Percentiles rank a stretch among this genome's conserved stretches.
phyloP scores from a whole-genome alignment of 2,888 invertebrate genomes.

The Meliscaeva auricollis region DNA sequence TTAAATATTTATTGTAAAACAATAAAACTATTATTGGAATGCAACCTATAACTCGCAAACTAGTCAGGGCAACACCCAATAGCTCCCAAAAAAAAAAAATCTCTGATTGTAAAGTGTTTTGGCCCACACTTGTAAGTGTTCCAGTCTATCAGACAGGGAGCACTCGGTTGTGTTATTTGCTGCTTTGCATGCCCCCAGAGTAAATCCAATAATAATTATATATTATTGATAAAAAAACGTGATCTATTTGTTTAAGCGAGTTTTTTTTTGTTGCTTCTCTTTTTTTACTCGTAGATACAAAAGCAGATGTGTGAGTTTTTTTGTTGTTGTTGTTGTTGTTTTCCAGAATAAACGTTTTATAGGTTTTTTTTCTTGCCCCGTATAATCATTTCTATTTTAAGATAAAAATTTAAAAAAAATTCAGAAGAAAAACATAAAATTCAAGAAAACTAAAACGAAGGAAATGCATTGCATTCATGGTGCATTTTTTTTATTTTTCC shows the following conservation, averaged over 20 bases:
- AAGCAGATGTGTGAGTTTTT: constrained; percentile 64
- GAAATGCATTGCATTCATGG: constrained; percentile 18
- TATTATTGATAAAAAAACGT: constrained; percentile 74
- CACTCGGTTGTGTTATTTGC: neutral
- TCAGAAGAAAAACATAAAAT: too few relatives aligned
- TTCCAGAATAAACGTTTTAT: constrained; percentile 12
- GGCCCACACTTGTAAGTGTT: constrained; percentile 4
- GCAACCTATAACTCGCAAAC: constrained; percentile 36
- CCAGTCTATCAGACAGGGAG: constrained; percentile 19
- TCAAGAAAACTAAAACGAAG: too few relatives aligned
- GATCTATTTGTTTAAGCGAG: constrained; percentile 75
- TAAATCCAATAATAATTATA: constrained; percentile 58
- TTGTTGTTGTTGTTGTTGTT: neutral
- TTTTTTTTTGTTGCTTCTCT: constrained; percentile 32
- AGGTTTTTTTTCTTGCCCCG: constrained; percentile 22
- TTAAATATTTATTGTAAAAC: constrained; percentile 58
- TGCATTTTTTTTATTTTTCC: constrained; percentile 5
- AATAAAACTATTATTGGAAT: constrained; percentile 46
- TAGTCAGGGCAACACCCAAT: constrained; percentile 40
- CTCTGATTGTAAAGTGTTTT: constrained; percentile 30
- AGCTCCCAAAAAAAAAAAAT: constrained; percentile 14
- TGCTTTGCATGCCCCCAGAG: constrained; percentile 29
- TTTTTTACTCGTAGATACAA: constrained; percentile 47
- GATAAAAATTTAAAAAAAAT: constrained; percentile 50
- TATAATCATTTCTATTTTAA: constrained; percentile 72